Evolutionary conservation across 2,113 vertebrate species (phyloP).

Genomic region (Isurus oxyrinchus): DNA sequence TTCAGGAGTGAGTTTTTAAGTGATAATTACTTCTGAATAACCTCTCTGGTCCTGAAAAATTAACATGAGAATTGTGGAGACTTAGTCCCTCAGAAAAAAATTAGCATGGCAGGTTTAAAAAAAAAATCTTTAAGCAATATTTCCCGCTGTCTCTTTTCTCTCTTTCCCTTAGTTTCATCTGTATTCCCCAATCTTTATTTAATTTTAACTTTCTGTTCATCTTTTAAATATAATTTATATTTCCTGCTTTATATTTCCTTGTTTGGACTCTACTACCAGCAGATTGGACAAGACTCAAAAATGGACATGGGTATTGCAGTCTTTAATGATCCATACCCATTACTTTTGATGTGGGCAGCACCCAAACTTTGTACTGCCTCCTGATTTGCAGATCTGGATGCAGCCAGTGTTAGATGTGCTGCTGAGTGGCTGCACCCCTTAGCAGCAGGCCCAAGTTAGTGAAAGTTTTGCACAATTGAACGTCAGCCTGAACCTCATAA

Average conservation of each 20-base stretch:
- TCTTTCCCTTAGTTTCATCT: not conserved
- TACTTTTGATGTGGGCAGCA: not conserved
- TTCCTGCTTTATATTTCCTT: not conserved
- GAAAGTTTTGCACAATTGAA: too few species aligned
- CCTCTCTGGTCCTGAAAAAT: not conserved
- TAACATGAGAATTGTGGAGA: not conserved
- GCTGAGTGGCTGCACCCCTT: not conserved
- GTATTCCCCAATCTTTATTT: not conserved
- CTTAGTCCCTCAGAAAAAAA: too few species aligned
- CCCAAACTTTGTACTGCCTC: not conserved
- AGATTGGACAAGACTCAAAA: not conserved
- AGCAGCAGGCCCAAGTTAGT: too few species aligned
- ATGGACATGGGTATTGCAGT: not conserved
- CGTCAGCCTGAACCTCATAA: too few species aligned
- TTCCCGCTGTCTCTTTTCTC: not conserved
- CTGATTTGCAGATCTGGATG: not conserved
- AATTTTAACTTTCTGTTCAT: not conserved
- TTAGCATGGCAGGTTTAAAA: too few species aligned
- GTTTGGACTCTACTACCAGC: not conserved
- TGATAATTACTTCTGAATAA: not conserved
- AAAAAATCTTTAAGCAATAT: not conserved
- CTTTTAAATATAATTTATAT: too few species aligned
- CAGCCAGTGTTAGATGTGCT: not conserved
- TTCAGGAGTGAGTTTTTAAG: not conserved
- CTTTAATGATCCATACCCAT: not conserved